These are phyloP conservation scores for Musca domestica DNA, from an alignment of 1,140 invertebrate genomes.

Conservation along the genomic window DNA sequence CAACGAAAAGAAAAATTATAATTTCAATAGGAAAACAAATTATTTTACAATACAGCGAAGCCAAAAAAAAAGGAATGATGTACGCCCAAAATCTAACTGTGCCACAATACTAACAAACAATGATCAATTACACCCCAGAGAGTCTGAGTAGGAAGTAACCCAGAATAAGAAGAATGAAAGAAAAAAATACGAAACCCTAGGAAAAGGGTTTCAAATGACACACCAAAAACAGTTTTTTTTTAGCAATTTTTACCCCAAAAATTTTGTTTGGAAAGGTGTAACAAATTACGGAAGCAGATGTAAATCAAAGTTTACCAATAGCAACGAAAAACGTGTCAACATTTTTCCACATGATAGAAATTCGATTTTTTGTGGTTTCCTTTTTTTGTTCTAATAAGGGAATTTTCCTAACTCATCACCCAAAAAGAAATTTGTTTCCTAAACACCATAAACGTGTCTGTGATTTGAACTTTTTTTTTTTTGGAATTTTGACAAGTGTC, in stretches of 20 bases:
- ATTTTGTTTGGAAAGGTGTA: neutral
- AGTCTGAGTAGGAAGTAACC: neutral
- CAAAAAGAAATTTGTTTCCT: neutral
- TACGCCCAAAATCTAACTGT: neutral
- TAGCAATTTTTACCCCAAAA: neutral
- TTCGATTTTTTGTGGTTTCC: constrained; percentile 47
- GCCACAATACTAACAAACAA: neutral
- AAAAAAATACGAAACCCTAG: neutral
- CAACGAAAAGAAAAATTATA: neutral
- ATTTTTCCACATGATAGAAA: constrained; percentile 16
- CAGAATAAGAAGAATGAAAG: neutral
- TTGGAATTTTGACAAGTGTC: constrained; percentile 1
- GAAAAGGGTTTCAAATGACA: neutral
- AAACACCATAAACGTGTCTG: constrained; percentile 4
- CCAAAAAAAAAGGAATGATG: neutral
- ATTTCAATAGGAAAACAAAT: constrained; percentile 8
- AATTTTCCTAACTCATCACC: too few relatives aligned
- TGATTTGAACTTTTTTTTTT: neutral
- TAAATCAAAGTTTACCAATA: constrained; percentile 8
- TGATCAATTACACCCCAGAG: constrained; percentile 19
- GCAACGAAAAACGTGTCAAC: neutral
- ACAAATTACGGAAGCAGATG: constrained; percentile 7
- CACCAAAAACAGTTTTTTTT: neutral
- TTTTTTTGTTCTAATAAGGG: constrained; percentile 7
- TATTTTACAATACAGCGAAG: constrained; percentile 7